phyloP scores from a whole-genome alignment of 2,797 vertebrate genomes.

The Urosaurus nigricauda region DNA sequence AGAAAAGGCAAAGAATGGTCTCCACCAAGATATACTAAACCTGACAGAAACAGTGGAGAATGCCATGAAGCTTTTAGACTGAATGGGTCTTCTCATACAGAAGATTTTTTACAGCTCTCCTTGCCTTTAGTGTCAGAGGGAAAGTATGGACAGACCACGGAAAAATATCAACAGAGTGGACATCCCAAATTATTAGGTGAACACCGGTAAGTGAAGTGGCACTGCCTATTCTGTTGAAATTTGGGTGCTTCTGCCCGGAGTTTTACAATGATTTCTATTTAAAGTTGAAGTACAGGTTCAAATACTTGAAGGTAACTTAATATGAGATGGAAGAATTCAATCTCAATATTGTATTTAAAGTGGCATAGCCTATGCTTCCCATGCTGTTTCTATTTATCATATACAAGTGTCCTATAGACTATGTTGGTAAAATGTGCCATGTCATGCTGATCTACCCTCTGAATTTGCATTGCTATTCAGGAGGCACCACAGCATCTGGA shows the following conservation, averaged over 20 bases:
- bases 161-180: conserved; percentile 43
- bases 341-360: background rate
- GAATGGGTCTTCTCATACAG: conserved; percentile 49
- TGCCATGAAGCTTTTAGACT: conserved; percentile 61
- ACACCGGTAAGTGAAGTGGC: conserved; percentile 45
- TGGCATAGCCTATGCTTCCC: background rate
- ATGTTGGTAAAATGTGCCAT: too few species aligned
- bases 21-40: conserved; percentile 52
- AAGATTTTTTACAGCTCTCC: conserved; percentile 59
- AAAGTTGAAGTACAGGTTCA: background rate
- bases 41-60: conserved; percentile 58
- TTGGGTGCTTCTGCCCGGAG: background rate
- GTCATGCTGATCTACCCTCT: too few species aligned
- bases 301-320: background rate
- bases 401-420: too few species aligned
- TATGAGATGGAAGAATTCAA: background rate
- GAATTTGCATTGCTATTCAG: background rate
- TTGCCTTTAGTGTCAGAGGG: conserved; percentile 53
- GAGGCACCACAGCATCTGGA: background rate
- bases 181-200: conserved; percentile 51
- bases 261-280: background rate
- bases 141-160: conserved; percentile 44
- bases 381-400: too few species aligned
- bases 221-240: conserved; percentile 13
- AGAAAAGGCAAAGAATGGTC: conserved; percentile 45